Percentiles rank a stretch among this genome's conserved stretches.
Conservation (phyloP, 2,797 vertebrate genomes). For the Tangara arthus region DNA sequence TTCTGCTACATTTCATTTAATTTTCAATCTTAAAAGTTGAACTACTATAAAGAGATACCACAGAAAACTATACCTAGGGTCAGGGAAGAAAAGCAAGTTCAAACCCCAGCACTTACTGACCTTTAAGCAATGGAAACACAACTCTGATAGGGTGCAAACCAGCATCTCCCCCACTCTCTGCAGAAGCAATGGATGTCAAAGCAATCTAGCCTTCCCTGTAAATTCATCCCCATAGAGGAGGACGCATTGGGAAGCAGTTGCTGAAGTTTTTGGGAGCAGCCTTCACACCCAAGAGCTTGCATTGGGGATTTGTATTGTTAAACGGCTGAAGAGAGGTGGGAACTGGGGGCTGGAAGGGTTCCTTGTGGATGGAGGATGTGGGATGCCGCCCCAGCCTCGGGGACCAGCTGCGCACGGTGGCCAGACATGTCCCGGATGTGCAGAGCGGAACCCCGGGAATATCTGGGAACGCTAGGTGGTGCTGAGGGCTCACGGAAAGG, state of each 20-base stretch:
- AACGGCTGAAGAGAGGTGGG: background rate
- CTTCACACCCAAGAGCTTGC: background rate
- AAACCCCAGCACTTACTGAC: background rate
- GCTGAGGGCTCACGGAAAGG: constrained; percentile 16
- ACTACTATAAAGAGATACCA: background rate
- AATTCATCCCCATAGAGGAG: background rate
- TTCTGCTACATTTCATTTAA: background rate
- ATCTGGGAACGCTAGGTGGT: constrained; percentile 48
- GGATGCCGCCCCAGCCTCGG: background rate
- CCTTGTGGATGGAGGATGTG: background rate
- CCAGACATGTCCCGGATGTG: accelerated
- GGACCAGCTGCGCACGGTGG: accelerated
- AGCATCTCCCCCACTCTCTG: background rate
- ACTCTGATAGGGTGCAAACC: background rate
- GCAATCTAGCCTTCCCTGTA: no score
- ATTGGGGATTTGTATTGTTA: background rate
- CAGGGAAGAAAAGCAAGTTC: background rate
- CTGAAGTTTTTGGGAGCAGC: background rate
- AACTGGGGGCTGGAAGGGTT: accelerated
- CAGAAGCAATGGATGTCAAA: background rate
- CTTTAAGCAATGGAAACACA: background rate
- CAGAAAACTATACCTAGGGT: background rate
- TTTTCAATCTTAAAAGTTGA: background rate
- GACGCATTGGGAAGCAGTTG: background rate
- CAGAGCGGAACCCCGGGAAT: background rate